Base-by-base conservation (phyloP, 2,888 invertebrate species). In the Drosophila antonietae region DNA sequence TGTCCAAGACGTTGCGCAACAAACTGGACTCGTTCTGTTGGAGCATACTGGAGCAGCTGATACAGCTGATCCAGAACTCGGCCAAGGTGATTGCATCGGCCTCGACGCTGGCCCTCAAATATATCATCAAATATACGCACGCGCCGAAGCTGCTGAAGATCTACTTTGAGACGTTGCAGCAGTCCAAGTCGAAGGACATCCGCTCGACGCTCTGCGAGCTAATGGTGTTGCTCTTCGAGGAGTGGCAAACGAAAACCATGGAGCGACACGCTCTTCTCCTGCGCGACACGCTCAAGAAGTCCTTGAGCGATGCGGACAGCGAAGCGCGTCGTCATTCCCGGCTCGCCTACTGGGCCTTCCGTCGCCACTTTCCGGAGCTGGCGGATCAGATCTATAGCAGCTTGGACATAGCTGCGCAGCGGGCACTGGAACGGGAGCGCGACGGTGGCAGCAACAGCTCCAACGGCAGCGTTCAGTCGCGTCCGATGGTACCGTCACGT, bases 81-180 rank as follows among this genome's bases (percentile, higher is more conserved):
- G 98, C 98, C 75, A 99, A 99, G 95, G 97, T 98, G 75, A 97
- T 99, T 92, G 96, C 98, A 8, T 96, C 98, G 0, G 96, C 98
- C 1, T 98, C 97, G 57, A 95, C 95, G 3, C 95, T 98, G 63
- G 96, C 97, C 78, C 95, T 98, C 43, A 95, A 96, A 58, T 98
- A 98, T 93, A 96, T 99, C 59, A 96, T 99, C 66, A 95, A 95
- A 91, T 95, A 97, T 92, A 97, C 96, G 8, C 97, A 97, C 91
- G 95, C 96, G 75, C 95, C 96, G 60, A 95, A 97, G 47, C 93
- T 98, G 46, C 94, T 98, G 52, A 97, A 97, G 31, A 96, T 97
- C 69, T 94, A 98, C 31, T 95, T 96, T 12, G 94, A 95, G 69
- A 96, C 96, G 85, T 94, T 97, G 80, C 95, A 95, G 73, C 95